Evolutionary conservation across 2,797 vertebrate genomes (phyloP), one percentile per base, ranked within the genome.

Genomic region (Columba guinea): DNA sequence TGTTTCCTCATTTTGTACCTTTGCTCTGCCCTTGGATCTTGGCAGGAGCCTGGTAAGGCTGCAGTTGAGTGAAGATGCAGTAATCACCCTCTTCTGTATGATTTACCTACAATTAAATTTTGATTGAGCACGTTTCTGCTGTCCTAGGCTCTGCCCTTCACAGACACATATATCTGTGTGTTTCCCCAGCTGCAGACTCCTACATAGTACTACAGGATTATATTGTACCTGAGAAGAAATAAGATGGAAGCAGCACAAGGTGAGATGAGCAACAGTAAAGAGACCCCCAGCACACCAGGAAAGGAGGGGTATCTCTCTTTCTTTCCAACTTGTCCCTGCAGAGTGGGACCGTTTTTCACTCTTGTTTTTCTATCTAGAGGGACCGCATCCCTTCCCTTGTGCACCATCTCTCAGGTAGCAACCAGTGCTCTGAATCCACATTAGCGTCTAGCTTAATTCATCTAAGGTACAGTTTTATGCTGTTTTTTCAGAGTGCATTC

Each of bases 161-260:
- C 91, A 24, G 49, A 4, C 52, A 2, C 44, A 3, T 1, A 11
- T 9, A 8, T 2, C 51, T 2, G 22, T 2, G 17, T 7, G 35
- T 23, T 46, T 44, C 41, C 37, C 16, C 74, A 13, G 49, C 75
- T 26, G 82, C 79, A 11, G 55, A 0, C 26, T 74, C 39, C 75
- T 4, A 6, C 41, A 0, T 12, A 0, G 13, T 22, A 1, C 15
- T 0, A 0, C 23, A 65, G 55, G 51, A 9, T 11, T 6, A 39
- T 0, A 17, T 1, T 13, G 74, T 14, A 13, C 32, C 34, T 14
- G 0, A 24, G 64, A 9, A 86, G 18, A 62, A 58, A 9, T 10
- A 3, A 18, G 55, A 11, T 5, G 60, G 30, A n/a, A 82, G 46
- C 39, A 53, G 70, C 37, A 2, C 27, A 8, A 46, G 56, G 52